phyloP scores from a whole-genome alignment of 2,113 vertebrate species.

The Perca fluviatilis region DNA sequence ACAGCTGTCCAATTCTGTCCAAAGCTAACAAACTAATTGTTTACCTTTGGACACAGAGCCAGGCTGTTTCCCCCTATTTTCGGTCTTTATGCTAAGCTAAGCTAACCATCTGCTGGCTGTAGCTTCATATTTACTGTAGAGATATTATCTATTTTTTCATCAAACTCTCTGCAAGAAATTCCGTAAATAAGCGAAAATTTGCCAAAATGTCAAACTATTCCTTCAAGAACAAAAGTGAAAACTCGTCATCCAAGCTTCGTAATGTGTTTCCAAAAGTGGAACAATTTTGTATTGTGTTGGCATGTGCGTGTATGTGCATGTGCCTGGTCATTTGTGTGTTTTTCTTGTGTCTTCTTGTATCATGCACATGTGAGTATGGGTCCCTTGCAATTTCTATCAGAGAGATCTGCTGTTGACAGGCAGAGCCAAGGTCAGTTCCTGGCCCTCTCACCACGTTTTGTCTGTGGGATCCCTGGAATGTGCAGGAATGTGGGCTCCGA shows the following conservation, averaged over 20 bases:
- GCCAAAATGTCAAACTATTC: background rate
- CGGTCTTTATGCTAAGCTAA: background rate
- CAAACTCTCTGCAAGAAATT: background rate
- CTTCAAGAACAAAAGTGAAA: background rate
- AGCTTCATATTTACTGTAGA: background rate
- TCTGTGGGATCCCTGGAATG: slow-evolving; percentile 73
- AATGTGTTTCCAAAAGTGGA: background rate
- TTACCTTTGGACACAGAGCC: background rate
- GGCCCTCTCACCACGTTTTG: slow-evolving; percentile 80
- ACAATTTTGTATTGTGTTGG: background rate
- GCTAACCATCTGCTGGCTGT: background rate
- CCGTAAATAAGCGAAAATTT: background rate
- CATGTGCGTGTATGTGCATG: slow-evolving; percentile 1
- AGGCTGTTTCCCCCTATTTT: background rate
- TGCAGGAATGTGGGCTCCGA: slow-evolving; percentile 72
- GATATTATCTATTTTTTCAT: background rate
- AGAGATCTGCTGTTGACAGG: slow-evolving; percentile 79
- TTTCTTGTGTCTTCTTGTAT: slow-evolving; percentile 47
- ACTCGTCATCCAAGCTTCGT: background rate
- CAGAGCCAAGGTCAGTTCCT: slow-evolving; percentile 78
- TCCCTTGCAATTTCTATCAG: slow-evolving; percentile 66
- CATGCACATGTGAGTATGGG: slow-evolving; percentile 37
- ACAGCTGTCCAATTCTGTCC: background rate
- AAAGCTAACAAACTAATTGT: background rate
- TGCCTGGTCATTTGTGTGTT: background rate